These are phyloP conservation scores for Saccopteryx bilineata DNA, from an alignment of 2,113 vertebrate species.

Conservation along the genomic window DNA sequence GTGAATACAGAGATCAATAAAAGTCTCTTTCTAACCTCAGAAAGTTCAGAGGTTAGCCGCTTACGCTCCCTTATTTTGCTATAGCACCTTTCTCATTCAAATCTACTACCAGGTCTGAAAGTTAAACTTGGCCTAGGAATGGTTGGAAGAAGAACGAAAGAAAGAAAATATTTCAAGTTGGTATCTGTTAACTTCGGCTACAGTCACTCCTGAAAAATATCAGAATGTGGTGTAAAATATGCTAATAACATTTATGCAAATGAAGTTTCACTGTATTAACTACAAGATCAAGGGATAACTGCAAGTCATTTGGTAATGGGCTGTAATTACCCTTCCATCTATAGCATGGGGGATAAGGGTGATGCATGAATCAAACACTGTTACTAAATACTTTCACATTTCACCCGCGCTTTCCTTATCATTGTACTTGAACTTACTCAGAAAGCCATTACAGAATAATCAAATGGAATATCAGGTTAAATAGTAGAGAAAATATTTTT, in stretches of 20 bases:
- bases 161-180: slow-evolving; percentile 1
- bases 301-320: slow-evolving; percentile 81
- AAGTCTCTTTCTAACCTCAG: neutral
- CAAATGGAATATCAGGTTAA: slow-evolving; percentile 9
- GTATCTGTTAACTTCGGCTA: slow-evolving; percentile 46
- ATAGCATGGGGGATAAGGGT: slow-evolving; percentile 1
- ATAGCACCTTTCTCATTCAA: neutral
- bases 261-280: slow-evolving; percentile 75
- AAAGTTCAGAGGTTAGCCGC: neutral
- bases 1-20: neutral
- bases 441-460: neutral
- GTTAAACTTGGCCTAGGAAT: neutral
- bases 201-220: slow-evolving; percentile 57
- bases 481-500: neutral
- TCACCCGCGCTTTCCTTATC: slow-evolving; percentile 32
- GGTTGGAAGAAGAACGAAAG: neutral
- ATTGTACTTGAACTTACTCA: neutral
- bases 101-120: neutral
- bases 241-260: slow-evolving; percentile 81
- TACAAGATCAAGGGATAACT: slow-evolving; percentile 82
- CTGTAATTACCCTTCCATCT: slow-evolving; percentile 78
- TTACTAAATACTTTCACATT: slow-evolving; percentile 65
- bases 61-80: neutral
- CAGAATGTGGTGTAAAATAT: slow-evolving; percentile 72
- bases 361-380: slow-evolving; percentile 57